Conservation (phyloP, 2,797 vertebrate species). For the Vipera latastei region DNA sequence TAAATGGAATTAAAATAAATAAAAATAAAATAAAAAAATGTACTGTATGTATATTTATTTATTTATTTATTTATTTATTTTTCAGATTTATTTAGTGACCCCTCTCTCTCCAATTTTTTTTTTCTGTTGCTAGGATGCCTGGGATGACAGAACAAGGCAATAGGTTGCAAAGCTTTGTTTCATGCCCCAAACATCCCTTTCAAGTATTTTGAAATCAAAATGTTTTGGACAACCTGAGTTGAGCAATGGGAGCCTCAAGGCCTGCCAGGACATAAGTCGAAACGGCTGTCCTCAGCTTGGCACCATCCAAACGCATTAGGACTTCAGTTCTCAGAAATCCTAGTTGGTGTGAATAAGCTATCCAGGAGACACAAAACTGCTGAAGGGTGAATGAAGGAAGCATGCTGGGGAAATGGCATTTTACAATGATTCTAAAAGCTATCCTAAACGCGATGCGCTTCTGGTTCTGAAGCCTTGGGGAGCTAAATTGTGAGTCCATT, state of each 20-base stretch:
- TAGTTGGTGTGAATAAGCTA: background rate
- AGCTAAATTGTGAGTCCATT: background rate
- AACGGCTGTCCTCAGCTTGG: background rate
- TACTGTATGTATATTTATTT: too few species aligned
- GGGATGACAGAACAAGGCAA: background rate
- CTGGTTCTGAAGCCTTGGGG: background rate
- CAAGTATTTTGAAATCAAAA: background rate
- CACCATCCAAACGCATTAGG: background rate
- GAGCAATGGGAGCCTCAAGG: background rate
- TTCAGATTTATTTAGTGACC: too few species aligned
- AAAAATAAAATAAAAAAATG: too few species aligned
- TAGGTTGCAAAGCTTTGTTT: background rate
- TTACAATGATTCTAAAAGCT: background rate
- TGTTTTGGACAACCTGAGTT: background rate
- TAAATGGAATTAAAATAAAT: too few species aligned
- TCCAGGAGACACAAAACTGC: background rate
- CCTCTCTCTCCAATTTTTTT: background rate
- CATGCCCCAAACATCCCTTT: background rate
- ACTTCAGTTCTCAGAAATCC: background rate
- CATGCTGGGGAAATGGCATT: background rate
- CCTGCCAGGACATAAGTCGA: background rate
- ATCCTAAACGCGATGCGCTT: background rate
- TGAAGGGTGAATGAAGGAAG: background rate
- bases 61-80: too few species aligned
- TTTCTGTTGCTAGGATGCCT: background rate